Evolutionary conservation across 2,797 vertebrate genomes (phyloP).

Genomic region (Ctenosaura bakeri): DNA sequence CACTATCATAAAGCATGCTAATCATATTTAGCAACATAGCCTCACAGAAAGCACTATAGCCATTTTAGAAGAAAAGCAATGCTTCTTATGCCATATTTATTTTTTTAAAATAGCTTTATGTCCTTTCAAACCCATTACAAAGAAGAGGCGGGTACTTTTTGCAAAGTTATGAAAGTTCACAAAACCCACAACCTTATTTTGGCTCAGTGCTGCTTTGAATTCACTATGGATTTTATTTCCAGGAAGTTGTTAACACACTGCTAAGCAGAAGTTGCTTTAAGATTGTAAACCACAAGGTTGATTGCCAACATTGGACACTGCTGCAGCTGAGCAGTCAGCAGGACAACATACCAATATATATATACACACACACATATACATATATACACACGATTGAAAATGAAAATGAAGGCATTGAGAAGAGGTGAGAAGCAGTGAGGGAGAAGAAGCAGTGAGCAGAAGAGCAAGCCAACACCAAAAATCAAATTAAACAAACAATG

Average conservation of each 20-base stretch:
- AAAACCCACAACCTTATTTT: neutral
- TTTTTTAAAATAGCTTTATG: neutral
- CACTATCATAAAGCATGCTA: no score
- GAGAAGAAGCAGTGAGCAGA: constrained; percentile 17
- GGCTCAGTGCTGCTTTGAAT: constrained; percentile 56
- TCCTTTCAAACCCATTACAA: neutral
- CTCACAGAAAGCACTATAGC: neutral
- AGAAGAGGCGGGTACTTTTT: neutral
- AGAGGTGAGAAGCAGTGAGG: neutral
- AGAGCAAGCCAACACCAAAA: neutral
- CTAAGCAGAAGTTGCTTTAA: constrained; percentile 70
- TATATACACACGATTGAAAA: no score
- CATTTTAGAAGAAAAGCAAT: neutral
- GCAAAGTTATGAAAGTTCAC: neutral
- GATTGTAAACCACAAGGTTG: constrained; percentile 62
- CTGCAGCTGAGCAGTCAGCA: constrained; percentile 68
- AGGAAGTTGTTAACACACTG: constrained; percentile 61
- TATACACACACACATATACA: no score
- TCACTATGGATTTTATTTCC: constrained; percentile 69
- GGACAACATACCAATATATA: constrained; percentile 70
- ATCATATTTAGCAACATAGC: neutral
- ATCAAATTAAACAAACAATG: neutral
- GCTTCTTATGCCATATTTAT: neutral
- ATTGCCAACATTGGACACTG: constrained; percentile 67
- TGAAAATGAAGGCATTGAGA: constrained; percentile 54